These are phyloP conservation scores for Meloidogyne floridensis DNA, from an alignment of 1,140 invertebrate genomes.

Conservation along the genomic window DNA sequence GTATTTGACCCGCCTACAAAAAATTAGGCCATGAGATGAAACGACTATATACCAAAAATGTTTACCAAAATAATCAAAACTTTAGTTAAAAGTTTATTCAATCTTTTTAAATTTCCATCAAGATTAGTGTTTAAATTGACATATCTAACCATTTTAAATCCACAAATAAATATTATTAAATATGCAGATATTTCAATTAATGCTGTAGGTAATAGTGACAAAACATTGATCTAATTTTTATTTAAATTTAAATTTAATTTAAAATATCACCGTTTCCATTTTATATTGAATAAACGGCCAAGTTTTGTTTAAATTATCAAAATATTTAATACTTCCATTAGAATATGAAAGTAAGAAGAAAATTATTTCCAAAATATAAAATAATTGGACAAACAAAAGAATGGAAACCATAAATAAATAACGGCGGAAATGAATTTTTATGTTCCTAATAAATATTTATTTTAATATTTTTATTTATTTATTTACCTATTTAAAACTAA, in stretches of 20 bases:
- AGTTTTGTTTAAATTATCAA: neutral
- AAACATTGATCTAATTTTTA: no score
- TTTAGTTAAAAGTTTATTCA: no score
- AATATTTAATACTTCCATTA: neutral
- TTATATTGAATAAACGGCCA: neutral
- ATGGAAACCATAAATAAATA: neutral
- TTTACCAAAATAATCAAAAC: no score
- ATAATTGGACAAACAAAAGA: neutral
- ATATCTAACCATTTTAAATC: no score
- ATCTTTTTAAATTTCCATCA: no score
- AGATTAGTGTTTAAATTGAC: no score
- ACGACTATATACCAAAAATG: no score
- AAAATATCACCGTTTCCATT: neutral
- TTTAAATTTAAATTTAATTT: neutral
- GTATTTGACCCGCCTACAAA: no score
- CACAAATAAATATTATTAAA: no score
- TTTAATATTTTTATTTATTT: neutral
- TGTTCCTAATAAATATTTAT: neutral
- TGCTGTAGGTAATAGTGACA: no score
- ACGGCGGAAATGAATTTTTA: neutral
- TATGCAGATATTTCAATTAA: no score
- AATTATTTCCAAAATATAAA: neutral
- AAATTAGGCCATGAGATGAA: no score
- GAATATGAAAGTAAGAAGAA: neutral
- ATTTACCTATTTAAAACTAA: neutral